A percentile compares a stretch with the other conserved stretches of the same genome.
phyloP scores from a whole-genome alignment of 2,797 vertebrate genomes.

The Artibeus jamaicensis region DNA sequence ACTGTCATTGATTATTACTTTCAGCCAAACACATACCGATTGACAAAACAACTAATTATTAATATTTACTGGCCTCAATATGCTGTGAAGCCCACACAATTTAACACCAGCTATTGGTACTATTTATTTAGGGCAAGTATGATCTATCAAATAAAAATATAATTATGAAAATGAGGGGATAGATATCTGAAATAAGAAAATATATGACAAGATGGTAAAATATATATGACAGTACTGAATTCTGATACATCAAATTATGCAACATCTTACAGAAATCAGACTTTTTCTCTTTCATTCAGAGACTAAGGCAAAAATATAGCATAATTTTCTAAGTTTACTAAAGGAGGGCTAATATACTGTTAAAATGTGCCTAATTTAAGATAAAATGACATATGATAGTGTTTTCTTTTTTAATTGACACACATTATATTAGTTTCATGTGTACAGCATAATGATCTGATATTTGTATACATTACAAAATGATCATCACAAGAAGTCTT shows the following conservation, averaged over 20 bases:
- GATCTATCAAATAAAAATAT: not conserved
- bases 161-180: not conserved
- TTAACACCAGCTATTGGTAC: not conserved
- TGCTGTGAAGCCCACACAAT: not conserved
- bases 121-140: not conserved
- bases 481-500: not conserved
- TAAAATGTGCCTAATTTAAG: slow-evolving; percentile 7
- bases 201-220: not conserved
- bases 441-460: not conserved
- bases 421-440: not conserved
- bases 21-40: not conserved
- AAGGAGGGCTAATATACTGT: not conserved
- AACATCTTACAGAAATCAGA: not conserved
- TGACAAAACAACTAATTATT: not conserved
- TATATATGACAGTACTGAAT: not conserved
- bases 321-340: not conserved
- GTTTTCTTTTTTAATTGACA: not conserved
- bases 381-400: not conserved
- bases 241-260: slow-evolving; percentile 3
- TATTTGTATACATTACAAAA: not conserved
- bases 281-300: not conserved
- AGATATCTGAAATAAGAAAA: not conserved
- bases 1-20: not conserved
- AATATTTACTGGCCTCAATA: not conserved
- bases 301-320: not conserved